Percentiles rank a stretch among this genome's conserved stretches.
phyloP scores from a whole-genome alignment of 2,888 invertebrate species.

The Heliothis peltigera region DNA sequence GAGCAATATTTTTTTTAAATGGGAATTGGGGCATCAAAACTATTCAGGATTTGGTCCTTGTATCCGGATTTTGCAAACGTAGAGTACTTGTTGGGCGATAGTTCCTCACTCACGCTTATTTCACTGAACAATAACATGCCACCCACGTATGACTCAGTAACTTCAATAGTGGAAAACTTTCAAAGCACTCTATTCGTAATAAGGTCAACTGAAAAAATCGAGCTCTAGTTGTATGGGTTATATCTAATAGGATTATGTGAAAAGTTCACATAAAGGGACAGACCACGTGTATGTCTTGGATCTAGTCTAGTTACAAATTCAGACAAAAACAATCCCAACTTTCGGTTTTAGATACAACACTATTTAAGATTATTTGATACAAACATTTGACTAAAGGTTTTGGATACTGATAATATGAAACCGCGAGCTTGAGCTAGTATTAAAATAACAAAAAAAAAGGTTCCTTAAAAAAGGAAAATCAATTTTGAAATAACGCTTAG shows the following conservation, averaged over 20 bases:
- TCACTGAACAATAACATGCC: conserved; percentile 48
- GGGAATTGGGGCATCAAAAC: conserved; percentile 39
- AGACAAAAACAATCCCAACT: not conserved
- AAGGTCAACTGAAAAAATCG: conserved; percentile 41
- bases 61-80: conserved; percentile 59
- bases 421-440: no score
- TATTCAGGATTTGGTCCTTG: conserved; percentile 61
- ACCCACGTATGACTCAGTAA: conserved; percentile 45
- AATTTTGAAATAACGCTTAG: no score
- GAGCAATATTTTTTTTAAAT: conserved; percentile 36
- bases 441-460: no score
- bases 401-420: no score
- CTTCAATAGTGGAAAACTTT: conserved; percentile 48
- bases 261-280: not conserved
- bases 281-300: no score
- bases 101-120: conserved; percentile 38
- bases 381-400: no score
- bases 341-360: no score
- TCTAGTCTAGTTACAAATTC: not conserved
- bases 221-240: conserved; percentile 12
- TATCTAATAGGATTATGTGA: conserved; percentile 19
- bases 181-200: conserved; percentile 23
- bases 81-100: conserved; percentile 56
- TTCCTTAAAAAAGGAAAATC: no score
- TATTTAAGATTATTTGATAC: no score